phyloP scores from a whole-genome alignment of 2,797 vertebrate species.

The Chromis chromis region DNA sequence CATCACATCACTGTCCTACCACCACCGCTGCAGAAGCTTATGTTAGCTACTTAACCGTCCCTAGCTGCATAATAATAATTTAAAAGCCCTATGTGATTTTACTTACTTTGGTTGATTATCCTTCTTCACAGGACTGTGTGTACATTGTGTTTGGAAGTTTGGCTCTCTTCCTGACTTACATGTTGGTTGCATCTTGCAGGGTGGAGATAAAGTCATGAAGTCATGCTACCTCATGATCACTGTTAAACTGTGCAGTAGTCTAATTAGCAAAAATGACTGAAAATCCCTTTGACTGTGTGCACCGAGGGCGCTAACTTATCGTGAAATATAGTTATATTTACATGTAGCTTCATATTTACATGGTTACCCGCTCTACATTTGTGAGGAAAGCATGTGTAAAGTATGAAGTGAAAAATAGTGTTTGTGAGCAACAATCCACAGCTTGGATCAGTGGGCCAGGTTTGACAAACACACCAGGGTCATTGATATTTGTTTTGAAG shows the following conservation, averaged over 20 bases:
- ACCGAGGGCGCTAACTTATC: too few species aligned
- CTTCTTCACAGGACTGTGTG: not conserved
- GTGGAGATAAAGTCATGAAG: not conserved
- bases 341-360: too few species aligned
- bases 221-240: not conserved
- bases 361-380: too few species aligned
- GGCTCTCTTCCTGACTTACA: not conserved
- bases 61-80: not conserved
- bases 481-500: too few species aligned
- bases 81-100: not conserved
- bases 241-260: not conserved
- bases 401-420: not conserved
- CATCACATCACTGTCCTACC: conserved; percentile 18
- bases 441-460: not conserved
- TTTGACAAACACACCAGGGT: too few species aligned
- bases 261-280: not conserved
- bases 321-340: not conserved
- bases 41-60: not conserved
- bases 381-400: too few species aligned
- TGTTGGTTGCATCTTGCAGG: not conserved
- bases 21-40: not conserved
- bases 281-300: not conserved
- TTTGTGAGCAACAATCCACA: too few species aligned
- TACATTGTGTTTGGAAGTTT: not conserved
- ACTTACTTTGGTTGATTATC: not conserved